Base-by-base conservation (phyloP, 2,113 vertebrate species). In the Oenanthe oenanthe region DNA sequence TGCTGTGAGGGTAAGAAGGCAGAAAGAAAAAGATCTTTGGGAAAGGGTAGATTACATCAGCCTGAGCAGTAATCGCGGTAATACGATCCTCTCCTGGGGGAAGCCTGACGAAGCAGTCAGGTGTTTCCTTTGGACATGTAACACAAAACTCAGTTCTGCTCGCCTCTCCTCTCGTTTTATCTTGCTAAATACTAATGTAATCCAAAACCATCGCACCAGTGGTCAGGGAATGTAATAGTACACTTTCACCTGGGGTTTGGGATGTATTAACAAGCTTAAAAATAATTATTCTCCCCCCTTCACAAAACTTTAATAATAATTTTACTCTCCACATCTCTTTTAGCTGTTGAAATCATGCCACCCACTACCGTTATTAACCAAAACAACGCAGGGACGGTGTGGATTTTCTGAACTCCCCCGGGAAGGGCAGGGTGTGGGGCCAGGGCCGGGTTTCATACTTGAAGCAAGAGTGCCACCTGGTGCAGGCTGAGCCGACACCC, bases 391-490 rank as follows among this genome's bases (percentile, higher is more conserved):
- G 75, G 20, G 79, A 36, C 6, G 7, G 31, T 10, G 77, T 18
- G 50, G 47, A 75, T 45, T 67, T 70, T 67, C 83, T 12, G 20
- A 18, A 16, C 43, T 90, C 47, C 47, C 78, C 5, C 0, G 8
- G 62, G 45, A 47, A 60, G 38, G 7, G 28, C 4, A 12, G 21
- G 11, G 7, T 50, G n/a, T 15, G 8, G 12, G 34, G 25, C 22
- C 18, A 28, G n/a, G 31, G 18, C 6, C 29, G 5, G 31, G 42
- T n/a, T 58, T 72, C 77, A 50, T 75, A 29, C 13, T 28, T n/a
- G 43, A 67, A 42, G 18, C 91, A 25, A 57, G 47, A 85, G 61
- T 96, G 53, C 91, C 97, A 74, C 42, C 97, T 97, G 58, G 81
- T 95, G 97, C 77, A 40, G 4, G 61, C 25, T 1, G 9, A 67